Base-by-base conservation (phyloP, 2,888 invertebrate species). In the Schizotus pectinicornis region DNA sequence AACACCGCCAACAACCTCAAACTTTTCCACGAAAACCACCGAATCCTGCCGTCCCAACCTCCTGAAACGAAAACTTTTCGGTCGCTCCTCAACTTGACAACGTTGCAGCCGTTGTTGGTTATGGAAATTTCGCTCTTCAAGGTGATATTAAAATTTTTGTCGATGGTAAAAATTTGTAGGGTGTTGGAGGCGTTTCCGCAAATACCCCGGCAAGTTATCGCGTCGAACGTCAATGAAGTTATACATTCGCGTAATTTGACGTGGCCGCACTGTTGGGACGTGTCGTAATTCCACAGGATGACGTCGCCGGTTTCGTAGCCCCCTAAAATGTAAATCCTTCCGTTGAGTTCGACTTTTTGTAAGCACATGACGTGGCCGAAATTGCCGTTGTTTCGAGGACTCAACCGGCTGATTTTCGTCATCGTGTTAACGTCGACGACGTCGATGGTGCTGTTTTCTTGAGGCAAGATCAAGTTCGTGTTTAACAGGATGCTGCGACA, bases 11-110 rank as follows among this genome's bases (percentile, higher is more conserved):
- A 78, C n/a, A 58, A 32, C 37, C 58, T 41, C 35, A 91, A 78
- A 50, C 88, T 89, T 75, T 87, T 91, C 89, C 90, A 91, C 1
- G 92, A 91, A 76, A 88, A 91, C 62, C 92, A 84, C 62, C 91
- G 83, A 59, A 91, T 81, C 60, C 87, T 84, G 1, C 90, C 88
- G 72, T 93, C 92, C 89, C 90, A 91, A 32, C 91, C 89, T 7
- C 88, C 92, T 0, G 86, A 83, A 12, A 86, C 85, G 68, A 92
- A 88, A 6, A 92, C 86, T 75, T 89, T 91, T 2, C 86, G 83
- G 75, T 92, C 92, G 0, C 81, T 79, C 22, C 91, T 83, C 62
- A 90, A 82, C 67, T 84, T 84, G 6, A 91, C 83, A 65, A 85
- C 84, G 69, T 89, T 89, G 37, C 88, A 86, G 6, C 92, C 91